Percentiles rank a stretch among this genome's conserved stretches.
Evolutionary conservation across 2,797 vertebrate species (phyloP).

Genomic region (Crocodylus rhombifer): DNA sequence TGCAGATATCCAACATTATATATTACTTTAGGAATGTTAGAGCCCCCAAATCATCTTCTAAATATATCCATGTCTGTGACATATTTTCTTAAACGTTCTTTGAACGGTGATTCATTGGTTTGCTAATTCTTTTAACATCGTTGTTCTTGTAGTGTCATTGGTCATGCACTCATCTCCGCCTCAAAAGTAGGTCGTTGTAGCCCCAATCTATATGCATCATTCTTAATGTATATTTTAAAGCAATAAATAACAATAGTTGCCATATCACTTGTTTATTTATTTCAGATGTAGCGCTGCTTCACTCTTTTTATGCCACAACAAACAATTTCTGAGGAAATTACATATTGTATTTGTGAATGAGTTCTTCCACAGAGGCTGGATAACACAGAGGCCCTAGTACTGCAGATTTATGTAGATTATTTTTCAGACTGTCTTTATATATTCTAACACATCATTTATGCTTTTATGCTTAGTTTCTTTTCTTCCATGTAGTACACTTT

Average conservation of each 20-base stretch:
- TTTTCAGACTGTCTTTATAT: neutral
- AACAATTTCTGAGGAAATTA: neutral
- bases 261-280: neutral
- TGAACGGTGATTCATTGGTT: neutral
- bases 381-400: neutral
- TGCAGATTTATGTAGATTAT: neutral
- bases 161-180: neutral
- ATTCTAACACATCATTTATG: neutral
- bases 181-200: neutral
- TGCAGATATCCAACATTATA: neutral
- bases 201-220: neutral
- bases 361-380: neutral
- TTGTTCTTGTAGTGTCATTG: neutral
- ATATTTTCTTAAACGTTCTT: neutral
- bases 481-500: neutral
- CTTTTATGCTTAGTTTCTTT: neutral
- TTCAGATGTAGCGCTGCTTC: neutral
- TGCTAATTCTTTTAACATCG: neutral
- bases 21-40: neutral
- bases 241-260: neutral
- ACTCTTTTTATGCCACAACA: neutral
- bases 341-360: neutral
- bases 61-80: neutral
- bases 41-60: neutral
- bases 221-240: neutral